These are phyloP conservation scores for Orbicella faveolata DNA, from an alignment of 64 coral and sea anemone genomes.

Conservation along the genomic window DNA sequence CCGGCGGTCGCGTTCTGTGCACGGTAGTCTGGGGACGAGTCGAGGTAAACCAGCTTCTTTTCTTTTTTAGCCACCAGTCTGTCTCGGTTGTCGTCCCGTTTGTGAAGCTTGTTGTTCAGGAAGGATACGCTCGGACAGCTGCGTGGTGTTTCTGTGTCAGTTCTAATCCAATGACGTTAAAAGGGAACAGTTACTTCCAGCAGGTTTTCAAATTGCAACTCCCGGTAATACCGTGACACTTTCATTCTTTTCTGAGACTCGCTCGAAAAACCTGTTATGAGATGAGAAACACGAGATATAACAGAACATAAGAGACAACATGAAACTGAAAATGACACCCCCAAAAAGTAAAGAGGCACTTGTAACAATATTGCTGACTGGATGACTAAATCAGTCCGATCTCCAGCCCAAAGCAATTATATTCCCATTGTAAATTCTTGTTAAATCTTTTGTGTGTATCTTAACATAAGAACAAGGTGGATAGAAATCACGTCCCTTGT, in stretches of 20 bases:
- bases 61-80: slow-evolving; percentile 19
- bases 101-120: slow-evolving; percentile 35
- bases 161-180: slow-evolving; percentile 44
- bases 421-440: too few species aligned
- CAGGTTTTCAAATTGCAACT: slow-evolving; percentile 58
- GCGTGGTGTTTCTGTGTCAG: slow-evolving; percentile 65
- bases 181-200: slow-evolving; percentile 40
- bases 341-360: too few species aligned
- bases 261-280: slow-evolving; percentile 46
- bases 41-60: slow-evolving; percentile 34
- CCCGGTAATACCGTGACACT: slow-evolving; percentile 57
- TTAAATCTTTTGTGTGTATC: too few species aligned
- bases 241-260: slow-evolving; percentile 44
- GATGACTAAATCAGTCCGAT: too few species aligned
- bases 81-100: not conserved
- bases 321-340: too few species aligned
- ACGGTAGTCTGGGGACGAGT: slow-evolving; percentile 64
- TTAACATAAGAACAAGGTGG: too few species aligned
- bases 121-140: slow-evolving; percentile 46
- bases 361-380: too few species aligned
- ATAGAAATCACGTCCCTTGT: too few species aligned
- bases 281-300: not conserved
- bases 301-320: too few species aligned
- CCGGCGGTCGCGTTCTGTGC: slow-evolving; percentile 2
- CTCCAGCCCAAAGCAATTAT: too few species aligned